These are phyloP conservation scores for Apodemia hepburni DNA, from an alignment of 2,888 invertebrate species.

Conservation along the genomic window DNA sequence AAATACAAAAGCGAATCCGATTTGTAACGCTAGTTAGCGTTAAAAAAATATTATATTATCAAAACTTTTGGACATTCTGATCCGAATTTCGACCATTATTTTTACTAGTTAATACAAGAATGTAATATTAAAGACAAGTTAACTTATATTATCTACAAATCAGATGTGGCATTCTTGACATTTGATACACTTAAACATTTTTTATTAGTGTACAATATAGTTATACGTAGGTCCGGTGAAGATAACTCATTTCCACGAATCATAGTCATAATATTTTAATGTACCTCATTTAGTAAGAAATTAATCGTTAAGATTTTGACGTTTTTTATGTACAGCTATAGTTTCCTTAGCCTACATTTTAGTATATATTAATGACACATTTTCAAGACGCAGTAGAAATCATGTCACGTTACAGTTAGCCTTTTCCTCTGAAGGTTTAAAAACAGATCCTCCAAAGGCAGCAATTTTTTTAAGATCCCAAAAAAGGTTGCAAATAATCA, in stretches of 20 bases:
- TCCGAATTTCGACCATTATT: no score
- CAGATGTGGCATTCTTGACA: constrained; percentile 34
- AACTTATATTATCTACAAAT: no score
- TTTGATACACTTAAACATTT: constrained; percentile 28
- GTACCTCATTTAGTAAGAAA: constrained; percentile 76
- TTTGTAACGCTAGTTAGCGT: no score
- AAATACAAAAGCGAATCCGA: no score
- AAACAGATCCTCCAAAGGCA: no score
- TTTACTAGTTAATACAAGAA: no score
- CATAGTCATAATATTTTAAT: constrained; percentile 75
- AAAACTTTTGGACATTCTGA: no score
- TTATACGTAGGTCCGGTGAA: constrained; percentile 38
- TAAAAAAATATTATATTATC: no score
- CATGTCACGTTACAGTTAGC: background rate
- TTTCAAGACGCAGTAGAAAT: background rate
- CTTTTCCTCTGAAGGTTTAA: no score
- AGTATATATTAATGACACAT: constrained; percentile 9
- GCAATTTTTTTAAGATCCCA: no score
- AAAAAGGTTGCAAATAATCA: no score
- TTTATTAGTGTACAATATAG: constrained; percentile 44
- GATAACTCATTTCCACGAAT: constrained; percentile 49
- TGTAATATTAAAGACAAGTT: no score
- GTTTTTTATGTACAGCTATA: constrained; percentile 32
- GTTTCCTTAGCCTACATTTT: constrained; percentile 11
- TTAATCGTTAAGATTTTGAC: constrained; percentile 49